Evolutionary conservation across 2,888 invertebrate species (phyloP), one percentile per base, ranked within the genome.

Genomic region (Peribatodes rhomboidaria): DNA sequence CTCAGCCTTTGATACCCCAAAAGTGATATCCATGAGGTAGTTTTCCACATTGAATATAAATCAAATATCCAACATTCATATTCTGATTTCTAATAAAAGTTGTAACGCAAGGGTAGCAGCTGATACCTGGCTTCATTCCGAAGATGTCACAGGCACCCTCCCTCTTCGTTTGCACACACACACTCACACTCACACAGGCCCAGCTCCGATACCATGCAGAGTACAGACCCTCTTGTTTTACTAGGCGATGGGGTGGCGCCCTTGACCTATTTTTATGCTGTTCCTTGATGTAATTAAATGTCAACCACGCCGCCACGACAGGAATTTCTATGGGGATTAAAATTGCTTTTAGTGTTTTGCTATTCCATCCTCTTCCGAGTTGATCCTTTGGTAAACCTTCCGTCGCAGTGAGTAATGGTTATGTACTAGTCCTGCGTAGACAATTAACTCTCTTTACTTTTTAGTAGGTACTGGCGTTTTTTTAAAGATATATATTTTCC

Each of bases 271-370:
- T 73, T 73, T 72, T 67, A 67, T 68, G 62, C 62, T 69, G 60
- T 67, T 71, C 69, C 68, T 73, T 70, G 66, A 64, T 67, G 67
- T 69, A 71, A 73, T 71, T 73, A 73, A 73, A 73, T 71, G 72
- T 69, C 71, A 71, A 69, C 64, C 50, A 59, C 62, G 69, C 63
- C 62, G 63, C 61, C 44, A 55, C 65, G 65, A 53, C 56, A 69
- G 66, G 63, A 65, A 67, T 70, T 66, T 61, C 65, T 62, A 56
- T 50, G 53, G 54, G 47, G 67, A 65, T 69, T 66, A 61, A 65
- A 67, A 67, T 65, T 55, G 65, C 47, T 56, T 68, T 68, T 68
- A 54, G 60, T 50, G 27, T 50, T 64, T 55, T 58, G 49, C 35
- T 54, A 63, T 61, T 67, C 53, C 46, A 33, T 50, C 22, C 49